A percentile compares a stretch with the other conserved stretches of the same genome.
Evolutionary conservation across 2,888 invertebrate genomes (phyloP).

Genomic region (Thereva nobilitata): DNA sequence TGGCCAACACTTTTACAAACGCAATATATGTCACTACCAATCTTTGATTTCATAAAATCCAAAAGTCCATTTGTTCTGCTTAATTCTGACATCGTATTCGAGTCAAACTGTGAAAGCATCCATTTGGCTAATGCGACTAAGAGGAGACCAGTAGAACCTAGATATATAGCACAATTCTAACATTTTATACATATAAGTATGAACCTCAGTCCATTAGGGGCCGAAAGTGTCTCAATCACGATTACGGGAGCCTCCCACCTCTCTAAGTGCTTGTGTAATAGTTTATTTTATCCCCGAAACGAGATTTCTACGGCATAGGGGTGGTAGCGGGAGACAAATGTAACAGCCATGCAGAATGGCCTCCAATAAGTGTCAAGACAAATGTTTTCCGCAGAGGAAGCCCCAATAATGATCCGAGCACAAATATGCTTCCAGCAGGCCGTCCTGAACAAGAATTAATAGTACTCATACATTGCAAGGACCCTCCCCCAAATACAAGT

Average conservation of each 20-base stretch:
- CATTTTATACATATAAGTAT: constrained; percentile 18
- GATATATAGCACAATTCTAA: neutral
- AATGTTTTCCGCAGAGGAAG: constrained; percentile 35
- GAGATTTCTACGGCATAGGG: constrained; percentile 10
- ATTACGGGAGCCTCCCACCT: constrained; percentile 17
- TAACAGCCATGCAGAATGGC: constrained; percentile 23
- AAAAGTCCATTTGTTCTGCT: constrained; percentile 32
- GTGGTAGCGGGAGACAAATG: constrained; percentile 3
- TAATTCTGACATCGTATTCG: constrained; percentile 32
- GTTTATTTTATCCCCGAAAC: constrained; percentile 32
- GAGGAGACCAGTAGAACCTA: constrained; percentile 6
- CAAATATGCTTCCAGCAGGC: constrained; percentile 37
- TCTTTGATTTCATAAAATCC: constrained; percentile 31
- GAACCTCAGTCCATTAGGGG: constrained; percentile 3
- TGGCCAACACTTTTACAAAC: constrained; percentile 24
- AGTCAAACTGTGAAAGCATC: constrained; percentile 32
- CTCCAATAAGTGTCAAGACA: constrained; percentile 40
- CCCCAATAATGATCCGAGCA: constrained; percentile 26
- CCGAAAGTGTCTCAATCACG: constrained; percentile 32
- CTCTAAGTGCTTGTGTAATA: constrained; percentile 25
- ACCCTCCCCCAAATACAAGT: constrained; percentile 2
- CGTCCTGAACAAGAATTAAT: constrained; percentile 37
- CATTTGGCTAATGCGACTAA: constrained; percentile 34
- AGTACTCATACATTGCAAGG: constrained; percentile 37
- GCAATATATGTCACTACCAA: constrained; percentile 20